Conservation (phyloP, 2,888 invertebrate genomes). For the Phalangium opilio region DNA sequence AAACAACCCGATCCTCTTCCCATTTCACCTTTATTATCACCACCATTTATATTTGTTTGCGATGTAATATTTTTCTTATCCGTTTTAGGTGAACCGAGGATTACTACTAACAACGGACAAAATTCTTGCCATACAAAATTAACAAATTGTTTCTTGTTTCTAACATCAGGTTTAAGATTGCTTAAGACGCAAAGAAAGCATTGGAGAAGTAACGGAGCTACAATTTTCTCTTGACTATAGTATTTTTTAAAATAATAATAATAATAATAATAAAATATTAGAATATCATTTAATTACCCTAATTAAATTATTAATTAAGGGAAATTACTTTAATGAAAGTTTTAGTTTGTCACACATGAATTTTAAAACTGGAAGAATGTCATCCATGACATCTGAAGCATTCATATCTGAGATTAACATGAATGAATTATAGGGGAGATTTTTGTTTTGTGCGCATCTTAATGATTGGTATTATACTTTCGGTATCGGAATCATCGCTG, state of each 20-base stretch:
- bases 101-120: slow-evolving; percentile 72
- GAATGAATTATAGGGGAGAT: too few species aligned
- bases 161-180: slow-evolving; percentile 28
- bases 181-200: slow-evolving; percentile 70
- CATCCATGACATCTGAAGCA: not conserved
- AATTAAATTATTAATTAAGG: too few species aligned
- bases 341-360: slow-evolving; percentile 71
- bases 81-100: slow-evolving; percentile 71
- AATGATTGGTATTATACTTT: not conserved
- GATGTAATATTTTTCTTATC: slow-evolving; percentile 56
- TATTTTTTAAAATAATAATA: too few species aligned
- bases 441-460: too few species aligned
- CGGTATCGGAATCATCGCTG: not conserved
- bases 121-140: slow-evolving; percentile 51
- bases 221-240: slow-evolving; percentile 50
- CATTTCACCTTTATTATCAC: slow-evolving; percentile 34
- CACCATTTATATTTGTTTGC: slow-evolving; percentile 21
- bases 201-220: slow-evolving; percentile 64
- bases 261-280: too few species aligned
- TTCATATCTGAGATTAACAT: too few species aligned
- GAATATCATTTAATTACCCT: too few species aligned
- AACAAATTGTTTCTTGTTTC: slow-evolving; percentile 23
- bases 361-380: slow-evolving; percentile 53
- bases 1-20: slow-evolving; percentile 53
- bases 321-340: slow-evolving; percentile 25